phyloP scores from a whole-genome alignment of 2,113 vertebrate species.

The Lophochroa leadbeateri region DNA sequence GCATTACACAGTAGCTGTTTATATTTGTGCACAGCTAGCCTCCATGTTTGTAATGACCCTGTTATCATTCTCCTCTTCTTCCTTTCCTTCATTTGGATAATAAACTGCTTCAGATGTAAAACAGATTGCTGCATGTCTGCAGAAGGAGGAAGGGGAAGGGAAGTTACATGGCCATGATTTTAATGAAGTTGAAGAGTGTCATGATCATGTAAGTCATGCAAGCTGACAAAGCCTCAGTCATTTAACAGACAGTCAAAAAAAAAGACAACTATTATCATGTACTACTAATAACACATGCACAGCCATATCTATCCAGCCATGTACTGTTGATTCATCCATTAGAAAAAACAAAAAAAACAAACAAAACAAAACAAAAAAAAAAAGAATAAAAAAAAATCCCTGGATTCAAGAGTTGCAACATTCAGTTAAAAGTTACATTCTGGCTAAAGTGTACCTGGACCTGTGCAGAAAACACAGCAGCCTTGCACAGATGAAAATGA shows the following conservation, averaged over 20 bases:
- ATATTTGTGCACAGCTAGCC: not conserved
- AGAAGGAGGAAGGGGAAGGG: conserved; percentile 7
- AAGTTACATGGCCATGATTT: not conserved
- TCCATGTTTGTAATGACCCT: not conserved
- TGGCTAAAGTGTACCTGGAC: not conserved
- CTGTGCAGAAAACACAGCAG: not conserved
- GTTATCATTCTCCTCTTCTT: conserved; percentile 3
- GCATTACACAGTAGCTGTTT: conserved; percentile 8
- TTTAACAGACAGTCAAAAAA: conserved; percentile 25
- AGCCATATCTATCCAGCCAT: not conserved
- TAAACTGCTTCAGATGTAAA: conserved; percentile 3
- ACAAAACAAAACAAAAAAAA: not conserved
- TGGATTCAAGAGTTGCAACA: not conserved
- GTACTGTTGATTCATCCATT: not conserved
- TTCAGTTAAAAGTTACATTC: not conserved
- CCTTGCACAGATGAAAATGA: not conserved
- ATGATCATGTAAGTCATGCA: not conserved
- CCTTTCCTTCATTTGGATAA: conserved; percentile 17
- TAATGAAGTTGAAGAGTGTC: not conserved
- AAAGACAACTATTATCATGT: not conserved
- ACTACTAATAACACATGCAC: conserved; percentile 24
- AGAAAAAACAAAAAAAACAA: not conserved
- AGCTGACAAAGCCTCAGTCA: conserved; percentile 6
- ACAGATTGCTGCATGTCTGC: conserved; percentile 9
- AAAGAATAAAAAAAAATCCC: not conserved